A percentile compares a stretch with the other conserved stretches of the same genome.
Evolutionary conservation across 2,113 vertebrate species (phyloP).

Genomic region (Turdus rufiventris): DNA sequence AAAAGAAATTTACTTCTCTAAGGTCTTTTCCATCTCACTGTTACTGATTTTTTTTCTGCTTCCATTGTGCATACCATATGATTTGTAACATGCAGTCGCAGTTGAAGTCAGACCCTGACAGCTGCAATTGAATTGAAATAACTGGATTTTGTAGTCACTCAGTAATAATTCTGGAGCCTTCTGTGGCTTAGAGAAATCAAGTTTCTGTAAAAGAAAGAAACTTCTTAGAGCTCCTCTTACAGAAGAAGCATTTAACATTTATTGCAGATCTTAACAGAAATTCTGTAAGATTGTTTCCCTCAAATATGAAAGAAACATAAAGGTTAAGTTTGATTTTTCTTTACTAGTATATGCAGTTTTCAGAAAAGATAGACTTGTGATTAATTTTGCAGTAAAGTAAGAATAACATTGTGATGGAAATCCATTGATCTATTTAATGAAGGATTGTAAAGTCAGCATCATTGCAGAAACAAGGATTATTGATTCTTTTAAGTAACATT

Average conservation of each 20-base stretch:
- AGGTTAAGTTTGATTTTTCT: not conserved
- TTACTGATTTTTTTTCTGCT: not conserved
- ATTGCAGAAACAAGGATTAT: not conserved
- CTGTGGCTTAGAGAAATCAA: not conserved
- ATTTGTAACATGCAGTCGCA: not conserved
- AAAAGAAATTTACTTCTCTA: not conserved
- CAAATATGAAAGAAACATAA: not conserved
- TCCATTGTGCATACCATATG: not conserved
- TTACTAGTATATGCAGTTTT: not conserved
- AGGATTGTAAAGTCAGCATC: conserved; percentile 17
- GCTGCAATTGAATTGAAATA: conserved; percentile 13
- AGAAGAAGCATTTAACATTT: not conserved
- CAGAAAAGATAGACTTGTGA: not conserved
- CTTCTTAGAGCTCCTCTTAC: not conserved
- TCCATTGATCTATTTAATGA: conserved; percentile 19
- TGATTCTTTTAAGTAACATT: conserved; percentile 1
- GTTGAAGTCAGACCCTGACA: not conserved
- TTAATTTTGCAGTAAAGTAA: conserved; percentile 29
- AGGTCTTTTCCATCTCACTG: not conserved
- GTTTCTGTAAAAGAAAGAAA: not conserved
- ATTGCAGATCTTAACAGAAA: not conserved
- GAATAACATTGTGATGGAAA: conserved; percentile 30
- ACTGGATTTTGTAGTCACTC: conserved; percentile 2
- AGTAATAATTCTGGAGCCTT: not conserved
- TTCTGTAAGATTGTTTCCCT: not conserved